A percentile compares a stretch with the other conserved stretches of the same genome.
phyloP scores from a whole-genome alignment of 2,797 vertebrate species.

The Tangara arthus region DNA sequence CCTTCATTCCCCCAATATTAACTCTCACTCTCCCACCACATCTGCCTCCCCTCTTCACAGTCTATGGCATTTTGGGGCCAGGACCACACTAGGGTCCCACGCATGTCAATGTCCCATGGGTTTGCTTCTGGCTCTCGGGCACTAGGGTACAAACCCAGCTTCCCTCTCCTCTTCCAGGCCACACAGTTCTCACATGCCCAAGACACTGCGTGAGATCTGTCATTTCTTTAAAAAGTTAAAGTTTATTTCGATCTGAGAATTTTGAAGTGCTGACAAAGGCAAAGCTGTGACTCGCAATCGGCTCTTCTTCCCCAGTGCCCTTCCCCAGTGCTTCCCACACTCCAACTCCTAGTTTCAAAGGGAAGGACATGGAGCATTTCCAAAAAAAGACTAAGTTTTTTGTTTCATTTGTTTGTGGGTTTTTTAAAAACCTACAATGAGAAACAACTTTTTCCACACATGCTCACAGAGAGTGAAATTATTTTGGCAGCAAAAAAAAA shows the following conservation, averaged over 20 bases:
- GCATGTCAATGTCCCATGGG: accelerated
- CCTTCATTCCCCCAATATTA: background rate
- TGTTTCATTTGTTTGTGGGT: accelerated
- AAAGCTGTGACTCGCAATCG: background rate
- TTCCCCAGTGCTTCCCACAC: background rate
- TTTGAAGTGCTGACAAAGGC: background rate
- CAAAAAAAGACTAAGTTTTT: background rate
- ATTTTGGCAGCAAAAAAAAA: background rate
- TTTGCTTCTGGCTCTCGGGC: background rate
- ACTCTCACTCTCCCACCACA: accelerated
- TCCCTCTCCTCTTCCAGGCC: background rate
- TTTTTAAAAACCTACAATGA: background rate
- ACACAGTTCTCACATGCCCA: background rate
- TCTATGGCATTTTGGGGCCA: background rate
- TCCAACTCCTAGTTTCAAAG: background rate
- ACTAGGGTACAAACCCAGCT: background rate
- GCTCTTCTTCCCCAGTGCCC: background rate
- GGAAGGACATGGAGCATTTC: background rate
- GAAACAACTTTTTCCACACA: background rate
- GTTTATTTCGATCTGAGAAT: background rate
- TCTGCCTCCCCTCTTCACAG: background rate
- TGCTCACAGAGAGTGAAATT: background rate
- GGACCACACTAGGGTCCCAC: accelerated
- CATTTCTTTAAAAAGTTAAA: background rate
- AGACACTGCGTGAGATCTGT: accelerated